Evolutionary conservation across 2,888 invertebrate genomes (phyloP).

Genomic region (Crematogaster levior): DNA sequence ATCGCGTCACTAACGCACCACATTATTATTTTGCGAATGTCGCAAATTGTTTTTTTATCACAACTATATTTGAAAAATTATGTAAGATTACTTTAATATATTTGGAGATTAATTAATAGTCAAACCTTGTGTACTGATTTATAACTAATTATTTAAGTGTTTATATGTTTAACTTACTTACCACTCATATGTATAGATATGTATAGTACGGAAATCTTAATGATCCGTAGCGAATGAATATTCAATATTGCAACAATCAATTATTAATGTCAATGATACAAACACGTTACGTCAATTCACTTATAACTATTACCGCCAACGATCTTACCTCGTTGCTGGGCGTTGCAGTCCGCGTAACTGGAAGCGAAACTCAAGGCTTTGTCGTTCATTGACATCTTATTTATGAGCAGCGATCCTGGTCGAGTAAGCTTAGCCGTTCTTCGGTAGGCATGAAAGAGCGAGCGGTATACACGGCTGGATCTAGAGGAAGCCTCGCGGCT

Average conservation of each 20-base stretch:
- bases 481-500: constrained; percentile 54
- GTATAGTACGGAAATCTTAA: background rate
- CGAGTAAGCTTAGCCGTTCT: constrained; percentile 54
- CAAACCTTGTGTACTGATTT: background rate
- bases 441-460: constrained; percentile 51
- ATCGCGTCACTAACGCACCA: background rate
- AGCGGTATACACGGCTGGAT: constrained; percentile 41
- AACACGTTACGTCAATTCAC: background rate
- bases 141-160: background rate
- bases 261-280: constrained; percentile 4
- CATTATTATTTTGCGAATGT: background rate
- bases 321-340: constrained; percentile 10
- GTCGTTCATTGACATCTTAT: constrained; percentile 58
- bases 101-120: background rate
- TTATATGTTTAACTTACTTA: background rate
- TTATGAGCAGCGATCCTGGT: constrained; percentile 53
- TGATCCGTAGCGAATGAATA: background rate
- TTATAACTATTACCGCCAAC: background rate
- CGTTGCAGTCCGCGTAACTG: constrained; percentile 43
- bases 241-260: background rate
- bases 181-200: background rate
- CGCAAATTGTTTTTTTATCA: background rate
- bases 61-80: background rate
- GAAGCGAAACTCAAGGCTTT: constrained; percentile 49
- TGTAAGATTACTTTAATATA: background rate